Conservation (phyloP, 2,113 vertebrate genomes). For the Mus musculus region DNA sequence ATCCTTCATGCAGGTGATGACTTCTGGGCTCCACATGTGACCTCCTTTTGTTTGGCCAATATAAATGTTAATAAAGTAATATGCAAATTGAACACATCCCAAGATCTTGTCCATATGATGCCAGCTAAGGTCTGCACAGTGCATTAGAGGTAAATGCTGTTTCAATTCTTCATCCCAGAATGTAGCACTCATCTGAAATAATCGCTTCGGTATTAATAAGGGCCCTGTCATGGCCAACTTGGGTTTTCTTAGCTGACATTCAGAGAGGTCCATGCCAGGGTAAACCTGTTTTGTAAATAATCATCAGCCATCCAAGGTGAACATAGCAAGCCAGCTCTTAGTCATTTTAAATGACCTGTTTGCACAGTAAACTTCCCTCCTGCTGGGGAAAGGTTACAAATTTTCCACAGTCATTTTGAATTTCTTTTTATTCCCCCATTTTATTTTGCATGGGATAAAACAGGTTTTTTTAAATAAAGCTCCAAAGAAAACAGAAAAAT, state of each 20-base stretch:
- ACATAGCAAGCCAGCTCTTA: constrained; percentile 48
- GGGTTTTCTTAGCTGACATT: background rate
- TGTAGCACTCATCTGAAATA: constrained; percentile 46
- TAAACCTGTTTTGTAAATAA: constrained; percentile 68
- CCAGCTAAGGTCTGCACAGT: background rate
- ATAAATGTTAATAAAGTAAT: constrained; percentile 69
- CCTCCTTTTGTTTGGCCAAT: constrained; percentile 44
- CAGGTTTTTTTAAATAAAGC: constrained; percentile 10
- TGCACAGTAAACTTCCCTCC: constrained; percentile 63
- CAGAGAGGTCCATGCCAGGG: constrained; percentile 23
- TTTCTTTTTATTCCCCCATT: constrained; percentile 64
- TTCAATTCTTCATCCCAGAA: constrained; percentile 42
- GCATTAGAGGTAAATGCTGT: constrained; percentile 16
- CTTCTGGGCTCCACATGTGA: background rate
- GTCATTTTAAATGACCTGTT: constrained; percentile 72
- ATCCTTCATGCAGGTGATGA: constrained; percentile 9
- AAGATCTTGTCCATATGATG: constrained; percentile 21
- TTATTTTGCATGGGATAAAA: constrained; percentile 55
- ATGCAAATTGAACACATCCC: constrained; percentile 61
- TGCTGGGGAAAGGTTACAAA: constrained; percentile 71
- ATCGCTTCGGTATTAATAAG: constrained; percentile 64
- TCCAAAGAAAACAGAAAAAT: constrained; percentile 35
- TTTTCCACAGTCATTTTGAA: constrained; percentile 58
- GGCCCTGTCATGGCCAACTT: background rate
- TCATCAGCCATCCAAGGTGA: constrained; percentile 47